Evolutionary conservation across 1,140 invertebrate genomes (phyloP).

Genomic region (Mya arenaria): DNA sequence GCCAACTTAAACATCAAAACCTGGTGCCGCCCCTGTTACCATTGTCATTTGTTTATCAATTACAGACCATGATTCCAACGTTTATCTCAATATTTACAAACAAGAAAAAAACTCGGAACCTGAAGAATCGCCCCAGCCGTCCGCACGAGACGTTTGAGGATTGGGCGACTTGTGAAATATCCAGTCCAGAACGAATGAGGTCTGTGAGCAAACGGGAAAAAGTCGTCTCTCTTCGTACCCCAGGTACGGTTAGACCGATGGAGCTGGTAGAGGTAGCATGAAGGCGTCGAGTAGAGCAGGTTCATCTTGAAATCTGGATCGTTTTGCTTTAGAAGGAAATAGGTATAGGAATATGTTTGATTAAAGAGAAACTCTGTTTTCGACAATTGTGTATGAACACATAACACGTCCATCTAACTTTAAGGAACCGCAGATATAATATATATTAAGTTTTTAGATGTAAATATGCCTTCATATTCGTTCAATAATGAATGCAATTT

Average conservation of each 20-base stretch:
- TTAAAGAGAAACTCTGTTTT: no score
- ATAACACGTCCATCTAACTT: no score
- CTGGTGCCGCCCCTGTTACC: no score
- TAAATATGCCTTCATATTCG: no score
- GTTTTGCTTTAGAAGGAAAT: slow-evolving; percentile 13
- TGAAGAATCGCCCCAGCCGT: slow-evolving; percentile 89
- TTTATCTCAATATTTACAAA: no score
- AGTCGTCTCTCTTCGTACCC: slow-evolving; percentile 89
- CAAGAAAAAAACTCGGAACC: slow-evolving; percentile 69
- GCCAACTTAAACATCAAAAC: no score
- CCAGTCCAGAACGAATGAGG: slow-evolving; percentile 95
- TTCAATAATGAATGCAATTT: no score
- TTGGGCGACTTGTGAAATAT: slow-evolving; percentile 94
- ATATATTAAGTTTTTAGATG: no score
- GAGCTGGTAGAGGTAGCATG: slow-evolving; percentile 93
- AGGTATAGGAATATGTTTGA: background rate
- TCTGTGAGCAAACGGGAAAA: slow-evolving; percentile 95
- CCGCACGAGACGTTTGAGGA: slow-evolving; percentile 89
- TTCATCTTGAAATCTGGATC: slow-evolving; percentile 82
- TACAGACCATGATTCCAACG: no score
- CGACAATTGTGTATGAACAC: no score
- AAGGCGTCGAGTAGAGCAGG: slow-evolving; percentile 95
- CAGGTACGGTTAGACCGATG: slow-evolving; percentile 86
- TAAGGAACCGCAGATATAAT: no score
- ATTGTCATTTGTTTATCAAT: no score